phyloP scores from a whole-genome alignment of 1,140 invertebrate genomes.

The Eriocheir sinensis region DNA sequence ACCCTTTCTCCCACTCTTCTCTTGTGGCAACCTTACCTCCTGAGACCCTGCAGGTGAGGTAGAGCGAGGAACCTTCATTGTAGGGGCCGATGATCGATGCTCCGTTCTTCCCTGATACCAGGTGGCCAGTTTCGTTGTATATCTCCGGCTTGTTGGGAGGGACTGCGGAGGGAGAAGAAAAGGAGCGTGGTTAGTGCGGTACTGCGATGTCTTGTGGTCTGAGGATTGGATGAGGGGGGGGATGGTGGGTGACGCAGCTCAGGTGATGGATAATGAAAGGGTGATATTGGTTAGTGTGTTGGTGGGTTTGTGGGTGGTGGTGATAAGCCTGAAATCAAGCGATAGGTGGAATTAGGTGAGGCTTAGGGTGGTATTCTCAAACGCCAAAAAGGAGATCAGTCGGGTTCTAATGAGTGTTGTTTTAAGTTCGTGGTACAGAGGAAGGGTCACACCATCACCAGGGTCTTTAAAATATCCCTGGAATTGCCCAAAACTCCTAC shows the following conservation, averaged over 20 bases:
- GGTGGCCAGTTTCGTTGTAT: slow-evolving; percentile 89
- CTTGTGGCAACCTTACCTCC: slow-evolving; percentile 87
- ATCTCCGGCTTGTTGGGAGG: slow-evolving; percentile 91
- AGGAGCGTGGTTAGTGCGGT: not conserved
- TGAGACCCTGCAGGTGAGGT: slow-evolving; percentile 90
- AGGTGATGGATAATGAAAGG: not conserved
- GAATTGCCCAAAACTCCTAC: no score
- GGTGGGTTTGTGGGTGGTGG: not conserved
- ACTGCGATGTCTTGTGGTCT: not conserved
- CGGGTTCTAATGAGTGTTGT: no score
- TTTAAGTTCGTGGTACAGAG: no score
- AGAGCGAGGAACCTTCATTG: slow-evolving; percentile 90
- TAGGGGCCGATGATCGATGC: slow-evolving; percentile 89
- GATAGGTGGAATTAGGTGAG: not conserved
- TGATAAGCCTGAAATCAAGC: not conserved
- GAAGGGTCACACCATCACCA: no score
- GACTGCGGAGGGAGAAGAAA: slow-evolving; percentile 84
- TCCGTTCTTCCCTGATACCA: slow-evolving; percentile 84
- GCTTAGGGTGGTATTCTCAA: not conserved
- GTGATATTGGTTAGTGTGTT: not conserved
- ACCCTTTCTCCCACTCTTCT: no score
- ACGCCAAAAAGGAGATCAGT: no score
- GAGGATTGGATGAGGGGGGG: not conserved
- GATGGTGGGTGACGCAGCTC: not conserved
- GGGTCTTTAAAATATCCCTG: no score